Percentiles rank a stretch among this genome's conserved stretches.
Conservation (phyloP, 2,797 vertebrate genomes). For the Cossypha dichroa region DNA sequence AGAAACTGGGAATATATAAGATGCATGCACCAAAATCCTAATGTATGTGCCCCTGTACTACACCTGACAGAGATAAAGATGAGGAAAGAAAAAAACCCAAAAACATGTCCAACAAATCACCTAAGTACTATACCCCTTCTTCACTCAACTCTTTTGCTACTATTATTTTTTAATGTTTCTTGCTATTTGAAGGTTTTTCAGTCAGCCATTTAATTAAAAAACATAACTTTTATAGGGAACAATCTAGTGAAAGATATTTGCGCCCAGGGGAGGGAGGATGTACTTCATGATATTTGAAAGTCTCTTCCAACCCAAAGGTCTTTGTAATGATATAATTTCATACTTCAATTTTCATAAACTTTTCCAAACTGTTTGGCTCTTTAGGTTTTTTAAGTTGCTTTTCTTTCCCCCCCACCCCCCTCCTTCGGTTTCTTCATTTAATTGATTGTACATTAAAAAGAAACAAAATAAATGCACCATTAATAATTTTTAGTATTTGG, state of each 20-base stretch:
- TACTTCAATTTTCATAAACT: neutral
- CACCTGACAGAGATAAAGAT: neutral
- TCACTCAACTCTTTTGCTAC: neutral
- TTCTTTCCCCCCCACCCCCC: too few species aligned
- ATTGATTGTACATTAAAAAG: neutral
- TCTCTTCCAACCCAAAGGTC: neutral
- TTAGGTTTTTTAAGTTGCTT: neutral
- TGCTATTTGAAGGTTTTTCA: neutral
- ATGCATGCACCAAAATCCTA: neutral
- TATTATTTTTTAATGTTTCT: neutral
- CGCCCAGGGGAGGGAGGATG: accelerated
- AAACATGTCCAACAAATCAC: neutral
- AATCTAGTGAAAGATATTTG: neutral
- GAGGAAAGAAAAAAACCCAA: neutral
- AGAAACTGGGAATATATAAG: neutral
- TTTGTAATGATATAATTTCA: neutral
- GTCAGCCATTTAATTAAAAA: neutral
- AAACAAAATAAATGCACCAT: neutral
- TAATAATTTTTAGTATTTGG: neutral
- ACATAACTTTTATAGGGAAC: neutral
- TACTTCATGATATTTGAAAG: neutral
- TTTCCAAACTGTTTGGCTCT: neutral
- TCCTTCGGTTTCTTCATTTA: neutral
- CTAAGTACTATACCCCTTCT: neutral
- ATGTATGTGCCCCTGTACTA: accelerated